Evolutionary conservation across 2,113 vertebrate species (phyloP), one percentile per base, ranked within the genome.

Genomic region (Ophiodon elongatus): DNA sequence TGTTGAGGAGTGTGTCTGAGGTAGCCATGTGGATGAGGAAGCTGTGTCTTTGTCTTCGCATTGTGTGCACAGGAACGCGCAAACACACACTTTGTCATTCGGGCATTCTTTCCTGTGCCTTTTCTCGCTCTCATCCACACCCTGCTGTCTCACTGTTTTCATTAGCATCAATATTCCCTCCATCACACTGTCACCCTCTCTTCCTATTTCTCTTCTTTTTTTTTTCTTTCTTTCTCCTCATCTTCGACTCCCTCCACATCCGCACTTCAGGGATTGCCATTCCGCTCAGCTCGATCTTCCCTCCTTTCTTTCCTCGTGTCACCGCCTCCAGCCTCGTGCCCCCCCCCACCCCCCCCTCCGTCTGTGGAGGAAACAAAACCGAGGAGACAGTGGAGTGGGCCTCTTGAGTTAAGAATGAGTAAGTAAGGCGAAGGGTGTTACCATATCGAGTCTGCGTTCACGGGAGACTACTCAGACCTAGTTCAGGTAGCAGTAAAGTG

Each of bases 401-500:
- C 76, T 76, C 78, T 78, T 35, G 56, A 79, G 76, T 57, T 77
- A 79, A 45, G 52, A 57, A 50, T n/a, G 69, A 79, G 83, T 57
- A 80, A 75, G 63, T 84, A 87, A 82, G 3, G 56, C 71, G 68
- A 47, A 75, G 87, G 59, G 67, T 85, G 89, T 91, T 85, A 87
- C 84, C 73, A 69, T 39, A 78, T 73, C 9, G 21, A 63, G 72
- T 33, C 60, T 57, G 41, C 76, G 82, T 82, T 73, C 35, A 84
- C 78, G 60, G 69, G 68, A 35, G 75, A 47, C 76, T 67, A 31
- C 81, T 83, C 62, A 43, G 73, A 71, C 56, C 73, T 86, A 50
- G 85, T 89, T 85, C 70, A 82, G 76, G 73, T 52, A 25, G 88
- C 78, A 74, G 60, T 85, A 67, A 88, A 88, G 76, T 71, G 85